These are phyloP conservation scores for Seriola aureovittata DNA, from an alignment of 2,113 vertebrate species.

Conservation along the genomic window DNA sequence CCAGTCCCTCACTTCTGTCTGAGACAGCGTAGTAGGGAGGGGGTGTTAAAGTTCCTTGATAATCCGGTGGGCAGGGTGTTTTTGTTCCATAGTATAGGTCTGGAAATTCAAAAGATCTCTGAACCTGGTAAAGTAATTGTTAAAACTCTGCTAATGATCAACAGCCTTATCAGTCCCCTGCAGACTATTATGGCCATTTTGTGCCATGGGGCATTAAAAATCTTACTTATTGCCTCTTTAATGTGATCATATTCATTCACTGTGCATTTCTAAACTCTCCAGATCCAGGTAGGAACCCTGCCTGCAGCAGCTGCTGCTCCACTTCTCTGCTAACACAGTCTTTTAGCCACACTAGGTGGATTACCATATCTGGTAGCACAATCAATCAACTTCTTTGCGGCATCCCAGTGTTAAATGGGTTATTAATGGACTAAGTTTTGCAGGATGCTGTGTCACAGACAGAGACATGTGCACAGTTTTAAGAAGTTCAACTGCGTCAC, in stretches of 20 bases:
- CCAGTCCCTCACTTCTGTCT: neutral
- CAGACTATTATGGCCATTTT: constrained; percentile 22
- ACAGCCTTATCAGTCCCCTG: constrained; percentile 19
- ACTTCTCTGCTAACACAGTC: constrained; percentile 50
- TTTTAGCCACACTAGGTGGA: constrained; percentile 49
- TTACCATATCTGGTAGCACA: constrained; percentile 63
- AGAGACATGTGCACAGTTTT: constrained; percentile 56
- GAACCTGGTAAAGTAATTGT: constrained; percentile 19
- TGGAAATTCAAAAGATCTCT: constrained; percentile 23
- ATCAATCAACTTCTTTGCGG: constrained; percentile 70
- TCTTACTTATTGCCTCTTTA: constrained; percentile 20
- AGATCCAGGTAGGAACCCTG: constrained; percentile 41
- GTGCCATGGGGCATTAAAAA: constrained; percentile 9
- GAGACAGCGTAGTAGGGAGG: neutral
- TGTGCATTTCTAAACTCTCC: constrained; percentile 28
- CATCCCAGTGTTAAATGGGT: constrained; percentile 71
- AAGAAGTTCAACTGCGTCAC: constrained; percentile 27
- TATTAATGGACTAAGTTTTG: constrained; percentile 74
- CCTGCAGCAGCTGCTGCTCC: constrained; percentile 61
- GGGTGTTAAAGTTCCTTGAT: neutral
- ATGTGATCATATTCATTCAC: constrained; percentile 38
- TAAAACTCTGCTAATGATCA: constrained; percentile 25
- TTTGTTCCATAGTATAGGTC: neutral
- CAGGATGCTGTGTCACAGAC: constrained; percentile 57
- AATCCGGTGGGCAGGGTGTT: constrained; percentile 5